Conservation (phyloP, 2,113 vertebrate species). For the Pleuronectes platessa region DNA sequence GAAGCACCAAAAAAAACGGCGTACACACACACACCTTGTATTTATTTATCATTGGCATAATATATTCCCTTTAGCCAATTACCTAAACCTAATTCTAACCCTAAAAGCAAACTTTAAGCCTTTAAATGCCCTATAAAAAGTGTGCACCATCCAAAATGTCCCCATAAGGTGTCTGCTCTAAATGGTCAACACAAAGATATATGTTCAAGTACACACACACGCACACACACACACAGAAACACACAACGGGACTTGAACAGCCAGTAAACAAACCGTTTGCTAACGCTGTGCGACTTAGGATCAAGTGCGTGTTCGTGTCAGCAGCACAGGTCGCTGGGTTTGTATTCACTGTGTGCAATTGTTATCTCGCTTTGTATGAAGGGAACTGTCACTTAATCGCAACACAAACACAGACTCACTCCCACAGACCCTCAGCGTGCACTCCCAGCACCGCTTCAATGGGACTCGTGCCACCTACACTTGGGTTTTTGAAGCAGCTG, state of each 20-base stretch:
- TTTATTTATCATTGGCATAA: too few relatives aligned
- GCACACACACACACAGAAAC: too few relatives aligned
- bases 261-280: constrained; percentile 19
- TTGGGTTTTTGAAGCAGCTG: constrained; percentile 49
- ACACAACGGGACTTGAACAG: not conserved
- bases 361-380: not conserved
- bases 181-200: too few relatives aligned
- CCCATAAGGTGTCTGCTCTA: too few relatives aligned
- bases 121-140: too few relatives aligned
- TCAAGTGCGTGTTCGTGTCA: constrained; percentile 7
- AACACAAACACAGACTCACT: constrained; percentile 32
- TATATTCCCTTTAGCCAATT: too few relatives aligned
- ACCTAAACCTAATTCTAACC: too few relatives aligned
- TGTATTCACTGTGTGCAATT: not conserved
- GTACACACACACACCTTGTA: too few relatives aligned
- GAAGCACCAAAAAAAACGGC: too few relatives aligned
- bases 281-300: constrained; percentile 1
- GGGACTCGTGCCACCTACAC: constrained; percentile 47
- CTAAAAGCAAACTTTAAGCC: too few relatives aligned
- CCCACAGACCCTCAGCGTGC: constrained; percentile 37
- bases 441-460: constrained; percentile 7
- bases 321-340: not conserved
- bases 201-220: too few relatives aligned
- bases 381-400: constrained; percentile 39
- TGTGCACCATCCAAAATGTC: too few relatives aligned